Evolutionary conservation across 1,140 invertebrate genomes (phyloP), one percentile per base, ranked within the genome.

Genomic region (Babylonia areolata): DNA sequence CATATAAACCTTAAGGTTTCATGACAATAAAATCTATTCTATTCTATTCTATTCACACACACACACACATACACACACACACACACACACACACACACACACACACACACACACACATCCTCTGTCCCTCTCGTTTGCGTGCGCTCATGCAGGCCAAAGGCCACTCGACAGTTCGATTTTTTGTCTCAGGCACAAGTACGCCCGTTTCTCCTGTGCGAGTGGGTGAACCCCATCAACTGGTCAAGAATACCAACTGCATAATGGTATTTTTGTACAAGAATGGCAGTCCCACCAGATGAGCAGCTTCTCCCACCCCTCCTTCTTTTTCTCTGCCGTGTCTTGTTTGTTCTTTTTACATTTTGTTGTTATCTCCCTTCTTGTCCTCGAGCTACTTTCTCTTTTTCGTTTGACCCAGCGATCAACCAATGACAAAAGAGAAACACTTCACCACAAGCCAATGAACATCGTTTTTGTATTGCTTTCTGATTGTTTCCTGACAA

Each of bases 401-500:
- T 73, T 73, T 31, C n/a, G 17, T 15, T 28, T 6, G 33, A 28
- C 71, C 12, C 9, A 33, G 33, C 9, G 5, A 73, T 73, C 31
- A 17, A 73, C 71, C 71, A 73, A 73, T 73, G 31, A 73, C 33
- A 73, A n/a, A 73, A 73, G 71, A 11, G n/a, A 35, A 73, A 73
- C 33, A 35, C n/a, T n/a, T 17, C 33, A 35, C 71, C 33, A 2
- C 35, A 17, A 35, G 71, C 71, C 71, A 73, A 73, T 73, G 5
- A 73, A 73, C 71, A 12, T 35, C 31, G 20, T 73, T 33, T 9
- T 73, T 73, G 31, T 73, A n/a, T 73, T 35, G 17, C 46, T 35
- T 35, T 33, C 12, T 31, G 31, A 79, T n/a, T 79, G 77, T 79
- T 79, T 79, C 77, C 77, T 79, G 77, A 79, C 77, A 79, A 79